Conservation (phyloP, 1,140 invertebrate genomes). For the Zaprionus ornatus region DNA sequence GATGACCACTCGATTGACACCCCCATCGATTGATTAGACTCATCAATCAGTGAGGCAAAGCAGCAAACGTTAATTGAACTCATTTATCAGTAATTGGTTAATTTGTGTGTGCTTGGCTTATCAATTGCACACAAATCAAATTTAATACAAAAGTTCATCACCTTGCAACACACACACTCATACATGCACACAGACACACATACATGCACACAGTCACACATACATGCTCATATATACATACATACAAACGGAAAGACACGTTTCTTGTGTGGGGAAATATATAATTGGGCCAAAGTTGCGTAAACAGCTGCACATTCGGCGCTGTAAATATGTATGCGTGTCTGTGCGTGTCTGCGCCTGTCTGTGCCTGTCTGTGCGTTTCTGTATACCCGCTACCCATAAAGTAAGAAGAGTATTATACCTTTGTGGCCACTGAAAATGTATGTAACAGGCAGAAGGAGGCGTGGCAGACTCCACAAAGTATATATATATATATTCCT, state of each 20-base stretch:
- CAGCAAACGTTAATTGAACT: conserved; percentile 36
- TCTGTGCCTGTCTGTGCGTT: not conserved
- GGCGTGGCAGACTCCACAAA: too few relatives aligned
- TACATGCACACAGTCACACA: not conserved
- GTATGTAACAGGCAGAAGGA: too few relatives aligned
- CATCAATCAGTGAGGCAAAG: conserved; percentile 35
- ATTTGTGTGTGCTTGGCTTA: conserved; percentile 2
- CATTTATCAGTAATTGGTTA: conserved; percentile 18
- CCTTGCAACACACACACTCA: not conserved
- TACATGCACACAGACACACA: not conserved
- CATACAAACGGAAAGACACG: not conserved
- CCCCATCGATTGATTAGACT: conserved; percentile 18
- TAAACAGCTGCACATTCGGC: conserved; percentile 12
- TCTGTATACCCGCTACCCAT: too few relatives aligned
- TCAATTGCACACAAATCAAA: conserved; percentile 59
- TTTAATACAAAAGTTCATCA: conserved; percentile 50
- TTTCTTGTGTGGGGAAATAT: conserved; percentile 10
- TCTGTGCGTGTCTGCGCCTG: not conserved
- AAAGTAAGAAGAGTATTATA: too few relatives aligned
- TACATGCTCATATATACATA: not conserved
- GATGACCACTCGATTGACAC: conserved; percentile 21
- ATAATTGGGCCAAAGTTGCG: conserved; percentile 37
- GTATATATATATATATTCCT: too few relatives aligned
- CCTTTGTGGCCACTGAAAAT: too few relatives aligned
- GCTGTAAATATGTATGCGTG: not conserved